Percentiles rank a stretch among this genome's conserved stretches.
Conservation (phyloP, 2,888 invertebrate genomes). For the Trichogramma evanescens region DNA sequence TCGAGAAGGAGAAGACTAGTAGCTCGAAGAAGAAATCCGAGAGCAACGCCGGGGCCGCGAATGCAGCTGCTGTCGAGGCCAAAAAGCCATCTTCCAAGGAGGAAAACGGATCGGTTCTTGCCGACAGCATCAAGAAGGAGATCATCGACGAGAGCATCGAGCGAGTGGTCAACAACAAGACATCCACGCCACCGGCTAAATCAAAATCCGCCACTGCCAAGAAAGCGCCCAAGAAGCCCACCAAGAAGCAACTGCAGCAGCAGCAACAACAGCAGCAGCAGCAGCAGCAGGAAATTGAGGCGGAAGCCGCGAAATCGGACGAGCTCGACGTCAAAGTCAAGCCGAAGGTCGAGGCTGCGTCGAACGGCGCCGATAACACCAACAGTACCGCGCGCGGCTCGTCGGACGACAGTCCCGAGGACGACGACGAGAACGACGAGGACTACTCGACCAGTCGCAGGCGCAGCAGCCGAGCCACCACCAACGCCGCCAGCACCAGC, state of each 20-base stretch:
- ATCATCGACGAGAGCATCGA: slow-evolving; percentile 31
- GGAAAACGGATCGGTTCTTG: slow-evolving; percentile 20
- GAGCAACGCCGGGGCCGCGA: no score
- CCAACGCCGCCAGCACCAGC: slow-evolving; percentile 22
- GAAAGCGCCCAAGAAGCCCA: slow-evolving; percentile 7
- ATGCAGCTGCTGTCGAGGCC: slow-evolving; percentile 15
- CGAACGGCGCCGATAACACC: slow-evolving; percentile 24
- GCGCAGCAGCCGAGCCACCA: slow-evolving; percentile 27
- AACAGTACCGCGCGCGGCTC: slow-evolving; percentile 24
- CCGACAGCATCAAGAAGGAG: slow-evolving; percentile 37
- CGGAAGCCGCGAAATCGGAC: background rate
- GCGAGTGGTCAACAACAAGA: slow-evolving; percentile 18
- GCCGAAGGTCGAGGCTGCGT: slow-evolving; percentile 10
- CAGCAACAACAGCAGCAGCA: slow-evolving; percentile 8
- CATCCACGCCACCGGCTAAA: slow-evolving; percentile 31
- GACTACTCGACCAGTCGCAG: slow-evolving; percentile 41
- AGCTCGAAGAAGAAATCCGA: no score
- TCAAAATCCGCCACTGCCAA: slow-evolving; percentile 14
- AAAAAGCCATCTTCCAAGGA: background rate
- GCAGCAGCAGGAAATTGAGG: background rate
- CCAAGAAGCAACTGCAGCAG: slow-evolving; percentile 5
- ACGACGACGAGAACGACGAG: slow-evolving; percentile 37
- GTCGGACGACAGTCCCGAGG: slow-evolving; percentile 41
- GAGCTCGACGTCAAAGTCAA: slow-evolving; percentile 8
- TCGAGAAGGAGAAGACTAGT: no score